Percentiles rank a stretch among this genome's conserved stretches.
These are phyloP conservation scores for Hormiphora californensis DNA, from an alignment of 37 sponge, comb jelly and placozoan genomes.

Conservation along the genomic window DNA sequence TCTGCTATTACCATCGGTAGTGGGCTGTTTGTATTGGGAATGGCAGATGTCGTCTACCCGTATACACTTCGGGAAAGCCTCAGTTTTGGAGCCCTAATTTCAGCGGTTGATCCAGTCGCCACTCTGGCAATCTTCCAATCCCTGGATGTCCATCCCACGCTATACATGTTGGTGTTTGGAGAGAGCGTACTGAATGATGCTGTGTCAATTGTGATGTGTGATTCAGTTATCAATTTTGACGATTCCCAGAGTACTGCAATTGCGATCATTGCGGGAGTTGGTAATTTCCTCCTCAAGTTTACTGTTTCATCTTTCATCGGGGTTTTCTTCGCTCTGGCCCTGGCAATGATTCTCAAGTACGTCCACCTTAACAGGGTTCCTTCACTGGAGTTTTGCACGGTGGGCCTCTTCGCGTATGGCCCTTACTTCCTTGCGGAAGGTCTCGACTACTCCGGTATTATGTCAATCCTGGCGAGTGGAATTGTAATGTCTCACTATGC, in stretches of 20 bases:
- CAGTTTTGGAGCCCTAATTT: slow-evolving; percentile 88
- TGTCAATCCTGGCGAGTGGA: slow-evolving; percentile 88
- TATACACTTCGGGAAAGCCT: slow-evolving; percentile 61
- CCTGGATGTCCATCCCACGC: slow-evolving; percentile 79
- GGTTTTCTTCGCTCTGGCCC: slow-evolving; percentile 66
- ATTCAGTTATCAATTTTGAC: slow-evolving; percentile 13
- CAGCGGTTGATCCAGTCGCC: slow-evolving; percentile 95
- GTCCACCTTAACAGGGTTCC: slow-evolving; percentile 51
- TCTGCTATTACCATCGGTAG: slow-evolving; percentile 83
- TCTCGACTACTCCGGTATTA: slow-evolving; percentile 80
- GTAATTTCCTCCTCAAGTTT: slow-evolving; percentile 79
- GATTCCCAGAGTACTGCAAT: slow-evolving; percentile 7
- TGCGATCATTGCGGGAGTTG: slow-evolving; percentile 55
- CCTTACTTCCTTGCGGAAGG: slow-evolving; percentile 84
- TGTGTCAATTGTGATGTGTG: slow-evolving; percentile 82
- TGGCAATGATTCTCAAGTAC: slow-evolving; percentile 72
- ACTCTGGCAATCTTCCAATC: slow-evolving; percentile 94
- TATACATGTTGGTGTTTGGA: slow-evolving; percentile 96
- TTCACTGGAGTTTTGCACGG: slow-evolving; percentile 78
- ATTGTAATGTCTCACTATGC: slow-evolving; percentile 97
- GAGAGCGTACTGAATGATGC: slow-evolving; percentile 96
- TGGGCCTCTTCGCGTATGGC: slow-evolving; percentile 73
- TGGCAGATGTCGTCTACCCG: slow-evolving; percentile 54
- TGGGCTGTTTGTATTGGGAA: slow-evolving; percentile 67
- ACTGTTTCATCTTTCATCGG: slow-evolving; percentile 78